Percentiles rank a stretch among this genome's conserved stretches.
These are phyloP conservation scores for Bruchidius siliquastri DNA, from an alignment of 2,888 invertebrate genomes.

Conservation along the genomic window DNA sequence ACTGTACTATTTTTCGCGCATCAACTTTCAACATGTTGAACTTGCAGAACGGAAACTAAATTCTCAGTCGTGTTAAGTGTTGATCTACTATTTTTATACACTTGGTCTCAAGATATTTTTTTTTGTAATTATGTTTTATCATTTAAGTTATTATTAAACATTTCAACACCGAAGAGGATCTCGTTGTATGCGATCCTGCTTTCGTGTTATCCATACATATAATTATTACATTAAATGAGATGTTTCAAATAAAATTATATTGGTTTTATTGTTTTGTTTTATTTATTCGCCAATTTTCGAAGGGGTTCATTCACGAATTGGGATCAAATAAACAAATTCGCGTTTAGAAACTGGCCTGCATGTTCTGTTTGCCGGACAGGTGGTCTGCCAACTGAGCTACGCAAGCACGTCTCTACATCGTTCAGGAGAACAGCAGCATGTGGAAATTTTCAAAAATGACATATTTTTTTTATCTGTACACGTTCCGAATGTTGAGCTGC, in stretches of 20 bases:
- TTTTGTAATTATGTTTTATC: conserved; percentile 27
- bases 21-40: not conserved
- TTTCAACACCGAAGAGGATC: conserved; percentile 32
- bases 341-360: too few relatives aligned
- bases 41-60: not conserved
- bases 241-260: conserved; percentile 45
- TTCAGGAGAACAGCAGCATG: too few relatives aligned
- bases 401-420: too few relatives aligned
- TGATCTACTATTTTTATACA: conserved; percentile 27
- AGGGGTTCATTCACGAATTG: too few relatives aligned
- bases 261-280: conserved; percentile 29
- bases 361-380: too few relatives aligned
- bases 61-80: not conserved
- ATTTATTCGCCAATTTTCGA: conserved; percentile 2
- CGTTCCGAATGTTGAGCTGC: too few relatives aligned
- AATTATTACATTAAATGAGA: conserved; percentile 43
- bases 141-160: conserved; percentile 40
- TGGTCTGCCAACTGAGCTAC: too few relatives aligned
- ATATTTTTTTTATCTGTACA: too few relatives aligned
- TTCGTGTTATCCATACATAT: conserved; percentile 46
- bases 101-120: conserved; percentile 37
- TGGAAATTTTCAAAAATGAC: too few relatives aligned
- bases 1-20: not conserved
- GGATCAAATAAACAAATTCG: too few relatives aligned
- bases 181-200: conserved; percentile 41